These are phyloP conservation scores for Heliconius eleuchia DNA, from an alignment of 1,140 invertebrate genomes.

Conservation along the genomic window DNA sequence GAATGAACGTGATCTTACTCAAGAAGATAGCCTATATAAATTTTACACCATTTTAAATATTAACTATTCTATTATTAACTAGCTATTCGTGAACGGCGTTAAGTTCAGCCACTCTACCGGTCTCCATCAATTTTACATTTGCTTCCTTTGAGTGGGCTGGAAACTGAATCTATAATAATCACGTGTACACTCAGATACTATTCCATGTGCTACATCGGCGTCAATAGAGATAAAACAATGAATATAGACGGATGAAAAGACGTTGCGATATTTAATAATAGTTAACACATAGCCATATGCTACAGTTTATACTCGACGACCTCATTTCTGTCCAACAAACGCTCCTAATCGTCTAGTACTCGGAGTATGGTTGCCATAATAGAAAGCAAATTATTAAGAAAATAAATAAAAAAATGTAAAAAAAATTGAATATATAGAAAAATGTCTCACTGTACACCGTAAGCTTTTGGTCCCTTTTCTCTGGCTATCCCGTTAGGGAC, in stretches of 20 bases:
- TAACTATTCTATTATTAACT: not conserved
- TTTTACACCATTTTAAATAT: not conserved
- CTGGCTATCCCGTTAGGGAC: too few species aligned
- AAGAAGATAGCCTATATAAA: not conserved
- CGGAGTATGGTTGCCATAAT: not conserved
- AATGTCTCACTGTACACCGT: too few species aligned
- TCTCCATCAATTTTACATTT: too few species aligned
- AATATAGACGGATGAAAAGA: conserved; percentile 4
- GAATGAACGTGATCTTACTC: not conserved
- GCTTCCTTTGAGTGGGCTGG: too few species aligned
- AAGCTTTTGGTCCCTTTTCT: too few species aligned
- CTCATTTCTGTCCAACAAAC: conserved; percentile 25
- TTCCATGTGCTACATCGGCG: not conserved
- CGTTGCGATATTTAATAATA: conserved; percentile 19
- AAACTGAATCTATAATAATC: too few species aligned
- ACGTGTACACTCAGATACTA: not conserved
- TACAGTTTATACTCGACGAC: conserved; percentile 18
- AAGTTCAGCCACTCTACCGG: too few species aligned
- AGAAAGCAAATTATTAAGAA: not conserved
- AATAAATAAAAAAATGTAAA: too few species aligned
- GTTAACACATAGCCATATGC: conserved; percentile 18
- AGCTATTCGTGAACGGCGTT: too few species aligned
- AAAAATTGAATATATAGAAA: too few species aligned
- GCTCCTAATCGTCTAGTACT: conserved; percentile 19
- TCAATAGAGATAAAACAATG: not conserved